Percentiles rank a stretch among this genome's conserved stretches.
Evolutionary conservation across 1,140 invertebrate species (phyloP).

Genomic region (Zeugodacus cucurbitae): DNA sequence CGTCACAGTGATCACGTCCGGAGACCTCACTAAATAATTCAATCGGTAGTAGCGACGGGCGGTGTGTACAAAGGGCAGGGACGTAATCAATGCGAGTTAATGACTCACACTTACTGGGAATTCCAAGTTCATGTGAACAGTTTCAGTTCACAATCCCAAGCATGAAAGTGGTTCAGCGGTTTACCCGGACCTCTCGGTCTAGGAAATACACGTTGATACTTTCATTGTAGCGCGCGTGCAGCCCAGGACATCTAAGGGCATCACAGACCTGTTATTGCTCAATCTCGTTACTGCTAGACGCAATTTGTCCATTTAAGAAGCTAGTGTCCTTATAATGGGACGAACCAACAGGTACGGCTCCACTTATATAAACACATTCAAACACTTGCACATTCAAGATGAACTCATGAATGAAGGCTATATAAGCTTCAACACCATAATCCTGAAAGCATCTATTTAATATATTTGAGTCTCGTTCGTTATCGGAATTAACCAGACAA

Average conservation of each 20-base stretch:
- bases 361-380: no score
- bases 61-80: conserved; percentile 86
- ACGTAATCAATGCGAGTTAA: no score
- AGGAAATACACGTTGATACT: conserved; percentile 69
- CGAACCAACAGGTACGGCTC: conserved; percentile 44
- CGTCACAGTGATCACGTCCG: conserved; percentile 46
- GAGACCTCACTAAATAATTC: conserved; percentile 68
- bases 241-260: conserved; percentile 47
- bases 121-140: conserved; percentile 87
- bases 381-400: no score
- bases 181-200: conserved; percentile 77
- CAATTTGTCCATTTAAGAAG: conserved; percentile 47
- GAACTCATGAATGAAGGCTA: no score
- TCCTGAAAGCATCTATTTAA: no score
- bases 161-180: conserved; percentile 81
- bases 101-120: no score
- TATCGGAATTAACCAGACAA: no score
- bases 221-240: conserved; percentile 48
- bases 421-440: no score
- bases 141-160: conserved; percentile 86
- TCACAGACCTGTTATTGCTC: conserved; percentile 47
- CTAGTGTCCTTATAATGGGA: conserved; percentile 46
- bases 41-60: conserved; percentile 91
- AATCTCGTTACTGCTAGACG: conserved; percentile 47
- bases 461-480: no score